Conservation (phyloP, 2,797 vertebrate genomes). For the Microctenopoma stevenorrisi region DNA sequence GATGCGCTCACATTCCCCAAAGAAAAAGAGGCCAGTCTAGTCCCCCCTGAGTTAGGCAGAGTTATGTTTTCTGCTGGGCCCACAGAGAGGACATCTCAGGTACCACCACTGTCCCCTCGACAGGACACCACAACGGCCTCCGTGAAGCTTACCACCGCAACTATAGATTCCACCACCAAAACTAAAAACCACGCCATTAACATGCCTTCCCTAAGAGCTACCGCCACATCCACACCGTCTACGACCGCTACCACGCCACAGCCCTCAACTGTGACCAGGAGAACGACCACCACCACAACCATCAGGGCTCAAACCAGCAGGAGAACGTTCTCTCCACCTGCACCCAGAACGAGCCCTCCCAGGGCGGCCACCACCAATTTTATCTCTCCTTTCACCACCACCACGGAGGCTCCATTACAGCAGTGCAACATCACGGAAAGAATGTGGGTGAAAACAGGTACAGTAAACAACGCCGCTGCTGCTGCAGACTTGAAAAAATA, state of each 20-base stretch:
- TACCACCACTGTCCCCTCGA: constrained; percentile 74
- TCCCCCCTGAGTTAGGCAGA: constrained; percentile 80
- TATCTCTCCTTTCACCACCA: constrained; percentile 83
- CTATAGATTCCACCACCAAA: constrained; percentile 64
- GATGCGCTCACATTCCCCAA: constrained; percentile 75
- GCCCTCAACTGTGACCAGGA: constrained; percentile 75
- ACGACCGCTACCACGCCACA: constrained; percentile 72
- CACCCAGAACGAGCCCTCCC: constrained; percentile 79
- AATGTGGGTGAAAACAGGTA: constrained; percentile 93
- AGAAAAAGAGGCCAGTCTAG: constrained; percentile 80
- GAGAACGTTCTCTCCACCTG: constrained; percentile 82
- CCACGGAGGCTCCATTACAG: constrained; percentile 84
- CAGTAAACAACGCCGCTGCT: constrained; percentile 54
- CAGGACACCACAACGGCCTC: constrained; percentile 71
- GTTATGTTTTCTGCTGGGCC: constrained; percentile 68
- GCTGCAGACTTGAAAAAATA: not conserved
- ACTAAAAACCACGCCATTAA: constrained; percentile 57
- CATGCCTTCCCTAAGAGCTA: constrained; percentile 67
- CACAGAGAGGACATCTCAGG: constrained; percentile 76
- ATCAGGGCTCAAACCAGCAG: constrained; percentile 83
- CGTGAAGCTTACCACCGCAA: constrained; percentile 64
- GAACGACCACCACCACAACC: constrained; percentile 80
- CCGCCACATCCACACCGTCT: constrained; percentile 69
- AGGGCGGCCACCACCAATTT: constrained; percentile 75
- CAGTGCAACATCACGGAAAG: constrained; percentile 92